Conservation (phyloP, 2,113 vertebrate species). For the Equus przewalskii region DNA sequence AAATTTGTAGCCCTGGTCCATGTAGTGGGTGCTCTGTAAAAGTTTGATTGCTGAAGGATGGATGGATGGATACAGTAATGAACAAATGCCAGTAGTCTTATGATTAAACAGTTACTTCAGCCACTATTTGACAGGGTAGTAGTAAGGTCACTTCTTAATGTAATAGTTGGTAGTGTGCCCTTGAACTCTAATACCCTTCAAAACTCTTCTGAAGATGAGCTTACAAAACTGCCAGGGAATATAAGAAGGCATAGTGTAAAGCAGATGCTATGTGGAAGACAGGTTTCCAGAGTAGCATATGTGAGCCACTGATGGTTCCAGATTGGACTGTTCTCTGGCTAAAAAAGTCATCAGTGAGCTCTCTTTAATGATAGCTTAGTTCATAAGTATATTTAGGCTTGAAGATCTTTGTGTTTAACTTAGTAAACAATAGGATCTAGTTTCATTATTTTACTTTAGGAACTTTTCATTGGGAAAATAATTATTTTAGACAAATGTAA, state of each 20-base stretch:
- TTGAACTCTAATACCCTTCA: neutral
- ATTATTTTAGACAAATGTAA: neutral
- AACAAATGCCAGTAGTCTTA: neutral
- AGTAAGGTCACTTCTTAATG: neutral
- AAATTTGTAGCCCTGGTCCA: neutral
- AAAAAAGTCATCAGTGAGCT: neutral
- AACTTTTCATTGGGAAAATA: constrained; percentile 13
- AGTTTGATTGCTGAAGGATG: neutral
- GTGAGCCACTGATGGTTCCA: neutral
- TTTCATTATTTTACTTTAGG: neutral
- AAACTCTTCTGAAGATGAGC: neutral
- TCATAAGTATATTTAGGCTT: neutral
- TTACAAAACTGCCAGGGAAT: neutral
- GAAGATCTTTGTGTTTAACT: neutral
- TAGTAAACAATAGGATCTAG: neutral
- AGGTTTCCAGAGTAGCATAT: neutral
- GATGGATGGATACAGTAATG: neutral
- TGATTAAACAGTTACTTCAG: neutral
- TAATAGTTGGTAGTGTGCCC: neutral
- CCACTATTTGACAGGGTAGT: neutral
- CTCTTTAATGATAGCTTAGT: neutral
- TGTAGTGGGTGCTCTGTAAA: neutral
- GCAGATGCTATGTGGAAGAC: neutral
- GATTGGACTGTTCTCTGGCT: neutral
- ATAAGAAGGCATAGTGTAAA: neutral